Evolutionary conservation across 2,888 invertebrate species (phyloP).

Genomic region (Stegophylla sp.): DNA sequence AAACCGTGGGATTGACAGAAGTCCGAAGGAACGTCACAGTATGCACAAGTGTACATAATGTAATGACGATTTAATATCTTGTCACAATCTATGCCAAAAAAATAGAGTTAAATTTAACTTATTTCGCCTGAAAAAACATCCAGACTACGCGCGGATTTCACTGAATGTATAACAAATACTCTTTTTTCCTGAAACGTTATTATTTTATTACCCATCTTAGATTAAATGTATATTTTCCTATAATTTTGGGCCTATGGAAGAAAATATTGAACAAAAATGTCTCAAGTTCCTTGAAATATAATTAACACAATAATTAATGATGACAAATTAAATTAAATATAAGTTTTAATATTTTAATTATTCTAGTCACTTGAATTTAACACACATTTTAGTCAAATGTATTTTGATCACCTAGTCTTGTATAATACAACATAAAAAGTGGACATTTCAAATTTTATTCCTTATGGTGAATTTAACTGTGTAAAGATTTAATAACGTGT

Average conservation of each 20-base stretch:
- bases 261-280: background rate
- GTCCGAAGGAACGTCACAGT: constrained; percentile 56
- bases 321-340: background rate
- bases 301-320: background rate
- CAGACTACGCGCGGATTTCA: constrained; percentile 48
- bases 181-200: constrained; percentile 20
- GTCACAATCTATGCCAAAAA: constrained; percentile 58
- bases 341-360: background rate
- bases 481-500: no score
- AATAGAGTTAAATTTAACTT: constrained; percentile 58
- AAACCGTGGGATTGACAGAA: constrained; percentile 57
- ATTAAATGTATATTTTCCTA: background rate
- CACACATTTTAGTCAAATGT: background rate
- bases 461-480: background rate
- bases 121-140: constrained; percentile 57
- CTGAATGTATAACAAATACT: constrained; percentile 26
- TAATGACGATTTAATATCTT: constrained; percentile 59
- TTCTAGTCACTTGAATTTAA: background rate
- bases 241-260: background rate
- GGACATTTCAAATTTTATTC: background rate
- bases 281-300: background rate
- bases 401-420: background rate
- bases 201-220: constrained; percentile 31
- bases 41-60: constrained; percentile 57
- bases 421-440: background rate